These are phyloP conservation scores for Carposina sasakii DNA, from an alignment of 1,140 invertebrate genomes.

Conservation along the genomic window DNA sequence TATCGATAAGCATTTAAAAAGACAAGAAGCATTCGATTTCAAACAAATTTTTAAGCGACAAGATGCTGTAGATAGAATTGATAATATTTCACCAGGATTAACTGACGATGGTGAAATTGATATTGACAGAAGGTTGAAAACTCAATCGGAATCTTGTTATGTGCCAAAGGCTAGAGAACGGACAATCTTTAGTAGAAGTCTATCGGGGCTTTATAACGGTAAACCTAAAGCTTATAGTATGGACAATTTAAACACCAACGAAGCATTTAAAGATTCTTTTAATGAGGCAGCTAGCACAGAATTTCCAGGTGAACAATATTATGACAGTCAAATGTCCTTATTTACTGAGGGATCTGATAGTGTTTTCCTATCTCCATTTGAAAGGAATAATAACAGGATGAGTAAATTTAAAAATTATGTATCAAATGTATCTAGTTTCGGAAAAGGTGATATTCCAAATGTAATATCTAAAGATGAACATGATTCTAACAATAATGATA, in stretches of 20 bases:
- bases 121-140: conserved; percentile 21
- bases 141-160: conserved; percentile 40
- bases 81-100: conserved; percentile 10
- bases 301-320: conserved; percentile 30
- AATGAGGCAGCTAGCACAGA: conserved; percentile 60
- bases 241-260: conserved; percentile 48
- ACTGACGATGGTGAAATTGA: conserved; percentile 20
- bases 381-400: conserved; percentile 33
- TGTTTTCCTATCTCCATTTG: conserved; percentile 38
- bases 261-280: conserved; percentile 46
- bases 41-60: conserved; percentile 32
- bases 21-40: conserved; percentile 48
- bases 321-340: conserved; percentile 43
- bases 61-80: conserved; percentile 31
- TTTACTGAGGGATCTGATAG: conserved; percentile 49
- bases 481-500: no score
- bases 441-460: no score
- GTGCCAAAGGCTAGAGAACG: conserved; percentile 23
- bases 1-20: conserved; percentile 37
- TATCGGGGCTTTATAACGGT: conserved; percentile 45
- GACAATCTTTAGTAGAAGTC: conserved; percentile 47
- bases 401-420: conserved; percentile 14
- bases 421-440: no score
- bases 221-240: conserved; percentile 59
- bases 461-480: no score